Base-by-base conservation (phyloP, 1,140 invertebrate species). In the Drosophila nasuta region DNA sequence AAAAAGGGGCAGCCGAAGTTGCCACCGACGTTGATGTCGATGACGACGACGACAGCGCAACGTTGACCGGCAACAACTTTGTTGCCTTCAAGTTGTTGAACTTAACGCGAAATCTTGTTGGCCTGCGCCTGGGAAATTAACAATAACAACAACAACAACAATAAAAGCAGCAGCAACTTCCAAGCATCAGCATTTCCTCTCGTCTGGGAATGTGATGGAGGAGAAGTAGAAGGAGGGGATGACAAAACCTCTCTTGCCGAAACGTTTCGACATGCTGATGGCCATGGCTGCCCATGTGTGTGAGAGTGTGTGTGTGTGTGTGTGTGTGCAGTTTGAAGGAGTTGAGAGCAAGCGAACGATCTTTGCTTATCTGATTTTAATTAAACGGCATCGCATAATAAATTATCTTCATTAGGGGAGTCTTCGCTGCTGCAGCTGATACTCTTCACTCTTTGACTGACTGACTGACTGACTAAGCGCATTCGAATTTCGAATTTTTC, bases 351-450 rank as follows among this genome's bases (percentile, higher is more conserved):
- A 77, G 76, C 76, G 80, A 77, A 64, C 59, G 70, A 87, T 80
- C 63, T 71, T 41, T 38, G 69, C 48, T 85, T 89, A 89, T 89
- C 85, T 86, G 85, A 89, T 89, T 89, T 89, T 89, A 89, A 89
- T 89, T 89, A 89, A 89, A 89, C 85, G 81, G 86, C 86, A 89
- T 89, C 85, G 85, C 69, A 89, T 89, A 89, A 89, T 89, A 89
- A 89, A 89, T 89, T 89, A 89, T 89, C 85, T 89, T 89, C 85
- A 89, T 89, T 89, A 89, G 78, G 79, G 79, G 77, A 43, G 73
- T 56, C 51, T 6, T 20, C 30, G 30, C 2, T 68, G 46, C 38
- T 35, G 57, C 35, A 38, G 35, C 8, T 10, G 35, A 38, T 5
- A 33, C 30, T 33, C 35, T 38, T 8, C 8, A 62, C 67, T 65